Evolutionary conservation across 2,888 invertebrate species (phyloP), one percentile per base, ranked within the genome.

Genomic region (Spilosoma lubricipeda): DNA sequence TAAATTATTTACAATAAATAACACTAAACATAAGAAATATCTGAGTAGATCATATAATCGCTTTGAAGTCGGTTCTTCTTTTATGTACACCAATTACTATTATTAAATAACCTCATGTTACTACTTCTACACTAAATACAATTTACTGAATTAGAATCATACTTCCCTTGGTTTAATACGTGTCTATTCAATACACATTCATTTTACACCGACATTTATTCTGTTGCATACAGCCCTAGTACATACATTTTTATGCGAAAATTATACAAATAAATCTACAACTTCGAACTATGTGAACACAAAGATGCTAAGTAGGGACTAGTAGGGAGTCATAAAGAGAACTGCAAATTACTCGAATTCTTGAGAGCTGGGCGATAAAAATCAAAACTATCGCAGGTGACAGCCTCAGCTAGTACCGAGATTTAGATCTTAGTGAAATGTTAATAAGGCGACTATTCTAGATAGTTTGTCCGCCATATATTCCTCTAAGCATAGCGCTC

Each of bases 391-490:
- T n/a, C 23, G 56, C n/a, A 56, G 59, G 52, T 52, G 71, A 52
- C 52, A 74, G 65, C 72, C 71, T 72, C 80, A 81, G 73, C 69
- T 66, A 74, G 72, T 72, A 45, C 48, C 23, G 65, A 67, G 67
- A 81, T 79, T 73, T 80, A 75, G 65, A 69, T 59, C 59, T 72
- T 67, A n/a, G 64, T 63, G 45, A 81, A 80, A 81, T 77, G 72
- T 79, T 81, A 76, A 76, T 79, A 76, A 77, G 66, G 69, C 74
- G 73, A 73, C 73, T 9, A 56, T n/a, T 56, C 7, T 36, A 36
- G 2, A 7, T 36, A 7, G 36, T 36, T 36, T 36, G 2, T 7
- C 36, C 36, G 36, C 36, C 36, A 36, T 36, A 36, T 36, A 36
- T 7, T 36, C 7, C 36, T 36, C 36, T 36, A 36, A 7, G 5